phyloP scores from a whole-genome alignment of 2,113 vertebrate genomes.

The Onychostoma macrolepis region DNA sequence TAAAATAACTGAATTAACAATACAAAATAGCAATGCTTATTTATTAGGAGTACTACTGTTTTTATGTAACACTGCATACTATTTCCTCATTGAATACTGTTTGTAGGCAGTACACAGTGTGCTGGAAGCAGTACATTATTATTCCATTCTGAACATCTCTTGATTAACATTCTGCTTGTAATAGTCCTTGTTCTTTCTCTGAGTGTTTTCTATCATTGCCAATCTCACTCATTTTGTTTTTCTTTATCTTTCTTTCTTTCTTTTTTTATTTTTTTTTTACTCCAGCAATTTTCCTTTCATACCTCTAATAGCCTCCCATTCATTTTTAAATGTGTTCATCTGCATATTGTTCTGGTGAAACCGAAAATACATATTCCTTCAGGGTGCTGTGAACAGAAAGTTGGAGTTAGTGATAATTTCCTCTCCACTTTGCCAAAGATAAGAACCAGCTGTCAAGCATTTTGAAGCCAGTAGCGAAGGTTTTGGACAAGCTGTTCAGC shows the following conservation, averaged over 20 bases:
- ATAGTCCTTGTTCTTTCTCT: background rate
- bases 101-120: background rate
- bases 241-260: background rate
- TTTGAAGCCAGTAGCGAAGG: conserved; percentile 23
- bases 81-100: background rate
- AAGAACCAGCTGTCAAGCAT: conserved; percentile 41
- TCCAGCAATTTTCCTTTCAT: background rate
- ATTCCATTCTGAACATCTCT: background rate
- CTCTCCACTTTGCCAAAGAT: conserved; percentile 20
- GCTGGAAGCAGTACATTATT: background rate
- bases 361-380: background rate
- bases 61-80: background rate
- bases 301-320: conserved; percentile 4
- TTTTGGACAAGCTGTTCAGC: conserved; percentile 35
- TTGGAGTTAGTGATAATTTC: conserved; percentile 24
- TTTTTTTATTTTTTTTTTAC: background rate
- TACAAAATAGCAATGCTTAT: background rate
- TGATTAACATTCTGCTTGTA: background rate
- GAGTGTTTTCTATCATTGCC: background rate
- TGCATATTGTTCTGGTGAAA: conserved; percentile 23
- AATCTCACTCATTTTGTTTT: background rate
- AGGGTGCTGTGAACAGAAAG: conserved; percentile 16
- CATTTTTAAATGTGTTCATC: conserved; percentile 1
- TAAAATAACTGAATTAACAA: background rate
- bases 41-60: background rate